Base-by-base conservation (phyloP, 2,113 vertebrate species). In the Anolis carolinensis region DNA sequence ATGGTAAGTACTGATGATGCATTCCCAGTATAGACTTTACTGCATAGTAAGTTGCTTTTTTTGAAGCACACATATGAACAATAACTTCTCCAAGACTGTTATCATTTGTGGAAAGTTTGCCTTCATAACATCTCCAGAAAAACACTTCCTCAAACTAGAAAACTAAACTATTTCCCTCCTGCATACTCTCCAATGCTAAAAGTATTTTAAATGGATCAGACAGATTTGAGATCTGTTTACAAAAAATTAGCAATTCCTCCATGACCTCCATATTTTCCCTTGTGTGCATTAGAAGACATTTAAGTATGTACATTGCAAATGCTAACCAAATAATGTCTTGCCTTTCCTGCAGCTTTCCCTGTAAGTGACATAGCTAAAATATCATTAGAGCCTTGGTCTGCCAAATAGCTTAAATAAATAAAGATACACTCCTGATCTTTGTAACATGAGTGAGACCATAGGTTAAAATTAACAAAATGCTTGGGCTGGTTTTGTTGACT, bases 261-360 rank as follows among this genome's bases (percentile, higher is more conserved):
- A 48, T 32, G 36, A 10, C 44, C 75, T 48, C 36, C 18, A n/a
- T 63, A 23, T 21, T 75, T 55, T n/a, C 73, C 3, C 1, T 74
- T 13, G 30, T 8, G n/a, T 76, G 30, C 36, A 76, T 65, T 65
- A 84, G 18, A 62, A 44, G 34, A n/a, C 7, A 72, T 84, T 76
- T 84, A n/a, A 84, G 11, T 84, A 25, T 59, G 39, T 76, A 36
- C 59, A 32, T 48, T 65, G 62, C 55, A 84, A 83, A 75, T 63
- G 73, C 72, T 65, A 76, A n/a, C 18, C 82, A 84, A 84, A 84
- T 50, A 65, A 50, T 65, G 16, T 65, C 39, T 65, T 75, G 3
- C 2, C 59, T 83, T 83, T 73, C 11, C 32, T 6, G 36, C 34
- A 73, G 50, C 14, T 65, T 84, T 65, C 20, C 55, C 20, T 23